Conservation (phyloP, 2,888 invertebrate genomes). For the Petrophora chlorosata region DNA sequence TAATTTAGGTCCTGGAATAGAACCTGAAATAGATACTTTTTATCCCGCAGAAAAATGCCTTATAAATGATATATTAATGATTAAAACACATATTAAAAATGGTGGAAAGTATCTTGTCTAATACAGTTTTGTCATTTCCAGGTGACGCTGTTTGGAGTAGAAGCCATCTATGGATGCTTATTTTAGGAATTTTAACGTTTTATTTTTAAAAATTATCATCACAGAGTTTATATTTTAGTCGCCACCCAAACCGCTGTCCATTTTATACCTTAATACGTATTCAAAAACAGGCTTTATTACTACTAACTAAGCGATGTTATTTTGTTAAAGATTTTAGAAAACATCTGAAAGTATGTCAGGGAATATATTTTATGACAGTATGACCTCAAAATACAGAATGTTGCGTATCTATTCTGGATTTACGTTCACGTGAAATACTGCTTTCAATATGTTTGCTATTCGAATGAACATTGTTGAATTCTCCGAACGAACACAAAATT, state of each 20-base stretch:
- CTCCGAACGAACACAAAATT: constrained; percentile 24
- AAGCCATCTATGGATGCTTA: constrained; percentile 54
- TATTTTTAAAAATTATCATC: constrained; percentile 34
- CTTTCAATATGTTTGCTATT: constrained; percentile 23
- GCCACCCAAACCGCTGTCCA: constrained; percentile 34
- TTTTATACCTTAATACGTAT: constrained; percentile 10
- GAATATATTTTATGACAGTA: constrained; percentile 1
- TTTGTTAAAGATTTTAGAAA: constrained; percentile 4
- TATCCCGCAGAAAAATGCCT: too few species aligned
- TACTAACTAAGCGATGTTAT: constrained; percentile 2
- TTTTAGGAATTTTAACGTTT: constrained; percentile 47
- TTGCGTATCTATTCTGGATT: constrained; percentile 8
- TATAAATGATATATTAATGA: too few species aligned
- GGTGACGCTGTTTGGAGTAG: constrained; percentile 69
- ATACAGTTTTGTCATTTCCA: constrained; percentile 46
- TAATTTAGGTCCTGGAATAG: too few species aligned
- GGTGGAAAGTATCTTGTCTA: neutral
- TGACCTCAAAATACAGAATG: neutral
- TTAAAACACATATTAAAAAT: too few species aligned
- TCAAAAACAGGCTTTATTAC: constrained; percentile 4
- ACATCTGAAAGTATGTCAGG: constrained; percentile 1
- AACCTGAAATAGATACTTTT: too few species aligned
- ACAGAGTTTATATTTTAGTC: constrained; percentile 4
- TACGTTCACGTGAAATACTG: constrained; percentile 27
- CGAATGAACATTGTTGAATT: constrained; percentile 20